Conservation (phyloP, 2,797 vertebrate species). For the Phataginus tetradactyla region DNA sequence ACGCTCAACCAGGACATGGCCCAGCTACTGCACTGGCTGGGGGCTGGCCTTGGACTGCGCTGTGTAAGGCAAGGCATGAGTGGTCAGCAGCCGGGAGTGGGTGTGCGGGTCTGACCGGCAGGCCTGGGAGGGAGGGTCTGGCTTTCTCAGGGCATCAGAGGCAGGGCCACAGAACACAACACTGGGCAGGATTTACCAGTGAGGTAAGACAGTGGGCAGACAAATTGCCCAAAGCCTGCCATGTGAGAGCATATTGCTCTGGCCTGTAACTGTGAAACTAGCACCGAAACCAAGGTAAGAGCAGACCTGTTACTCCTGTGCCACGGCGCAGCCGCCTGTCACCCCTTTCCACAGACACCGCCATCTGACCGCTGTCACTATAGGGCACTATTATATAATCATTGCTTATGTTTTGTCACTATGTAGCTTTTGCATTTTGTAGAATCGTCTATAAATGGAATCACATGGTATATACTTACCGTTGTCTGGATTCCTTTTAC, state of each 20-base stretch:
- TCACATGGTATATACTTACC: accelerated
- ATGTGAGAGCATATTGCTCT: too few relatives aligned
- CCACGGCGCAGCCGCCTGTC: accelerated
- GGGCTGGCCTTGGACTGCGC: too few relatives aligned
- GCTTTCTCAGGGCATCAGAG: not conserved
- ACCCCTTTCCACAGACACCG: not conserved
- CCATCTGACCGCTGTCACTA: too few relatives aligned
- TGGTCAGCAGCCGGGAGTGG: not conserved
- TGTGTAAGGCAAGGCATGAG: too few relatives aligned
- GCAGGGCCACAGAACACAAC: not conserved
- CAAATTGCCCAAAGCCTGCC: too few relatives aligned
- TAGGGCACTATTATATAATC: too few relatives aligned
- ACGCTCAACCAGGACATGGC: not conserved
- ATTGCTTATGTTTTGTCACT: not conserved
- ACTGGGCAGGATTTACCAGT: not conserved
- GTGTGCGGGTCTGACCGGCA: not conserved
- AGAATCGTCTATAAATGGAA: accelerated
- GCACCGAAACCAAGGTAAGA: not conserved
- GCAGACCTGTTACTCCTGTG: too few relatives aligned
- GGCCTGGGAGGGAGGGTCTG: not conserved
- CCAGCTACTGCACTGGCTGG: accelerated
- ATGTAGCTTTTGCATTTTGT: not conserved
- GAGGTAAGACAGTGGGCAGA: not conserved
- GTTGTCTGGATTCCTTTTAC: accelerated
- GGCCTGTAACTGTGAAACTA: not conserved